phyloP scores from a whole-genome alignment of 2,888 invertebrate genomes.

The Incurvaria masculella region DNA sequence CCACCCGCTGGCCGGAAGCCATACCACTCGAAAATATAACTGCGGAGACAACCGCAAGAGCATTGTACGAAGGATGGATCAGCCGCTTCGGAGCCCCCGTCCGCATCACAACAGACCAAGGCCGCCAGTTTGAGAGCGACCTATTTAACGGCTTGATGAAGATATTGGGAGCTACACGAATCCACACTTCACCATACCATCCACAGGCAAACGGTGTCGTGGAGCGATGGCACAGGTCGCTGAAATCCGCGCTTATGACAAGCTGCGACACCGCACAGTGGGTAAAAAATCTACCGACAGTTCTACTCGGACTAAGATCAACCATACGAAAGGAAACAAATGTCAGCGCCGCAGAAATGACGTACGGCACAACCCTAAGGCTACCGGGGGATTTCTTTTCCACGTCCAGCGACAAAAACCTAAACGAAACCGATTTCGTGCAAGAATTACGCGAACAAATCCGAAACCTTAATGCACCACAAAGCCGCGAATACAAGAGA shows the following conservation, averaged over 20 bases:
- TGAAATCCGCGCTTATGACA: slow-evolving; percentile 10
- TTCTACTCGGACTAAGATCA: slow-evolving; percentile 16
- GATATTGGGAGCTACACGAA: slow-evolving; percentile 7
- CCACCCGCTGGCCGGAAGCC: slow-evolving; percentile 18
- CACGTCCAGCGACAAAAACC: too few relatives aligned
- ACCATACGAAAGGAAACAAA: too few relatives aligned
- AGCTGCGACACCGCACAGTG: slow-evolving; percentile 4
- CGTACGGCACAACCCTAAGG: too few relatives aligned
- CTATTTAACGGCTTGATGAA: slow-evolving; percentile 20
- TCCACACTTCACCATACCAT: slow-evolving; percentile 14
- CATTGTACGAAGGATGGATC: slow-evolving; percentile 7
- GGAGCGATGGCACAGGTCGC: slow-evolving; percentile 13
- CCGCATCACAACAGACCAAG: slow-evolving; percentile 24
- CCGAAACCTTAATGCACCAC: too few relatives aligned
- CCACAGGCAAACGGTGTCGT: slow-evolving; percentile 15
- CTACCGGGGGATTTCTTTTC: too few relatives aligned
- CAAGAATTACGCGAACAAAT: too few relatives aligned
- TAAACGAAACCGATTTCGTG: too few relatives aligned
- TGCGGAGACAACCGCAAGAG: slow-evolving; percentile 16
- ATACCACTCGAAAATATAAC: slow-evolving; percentile 15
- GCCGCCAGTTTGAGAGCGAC: slow-evolving; percentile 25
- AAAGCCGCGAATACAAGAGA: too few relatives aligned
- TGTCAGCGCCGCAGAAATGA: too few relatives aligned
- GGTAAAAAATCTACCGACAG: slow-evolving; percentile 21
- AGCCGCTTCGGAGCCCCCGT: slow-evolving; percentile 2